Evolutionary conservation across 1,140 invertebrate species (phyloP).

Genomic region (Holotrichia oblita): DNA sequence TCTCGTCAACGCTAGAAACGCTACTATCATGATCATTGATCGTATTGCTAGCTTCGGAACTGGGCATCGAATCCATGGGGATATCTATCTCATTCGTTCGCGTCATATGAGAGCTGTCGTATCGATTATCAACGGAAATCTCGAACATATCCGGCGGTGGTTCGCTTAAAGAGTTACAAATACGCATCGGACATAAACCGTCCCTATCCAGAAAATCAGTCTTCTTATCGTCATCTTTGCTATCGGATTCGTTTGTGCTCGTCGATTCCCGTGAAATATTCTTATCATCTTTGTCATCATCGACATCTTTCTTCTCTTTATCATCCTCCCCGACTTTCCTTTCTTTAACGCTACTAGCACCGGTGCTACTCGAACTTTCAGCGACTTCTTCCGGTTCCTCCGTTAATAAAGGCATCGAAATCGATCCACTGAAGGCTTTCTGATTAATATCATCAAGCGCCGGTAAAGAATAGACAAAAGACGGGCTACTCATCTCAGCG

Average conservation of each 20-base stretch:
- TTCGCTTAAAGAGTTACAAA: constrained; percentile 60
- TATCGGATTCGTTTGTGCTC: constrained; percentile 4
- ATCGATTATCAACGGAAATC: constrained; percentile 46
- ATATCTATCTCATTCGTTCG: constrained; percentile 3
- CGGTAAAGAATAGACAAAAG: constrained; percentile 56
- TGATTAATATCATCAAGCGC: constrained; percentile 54
- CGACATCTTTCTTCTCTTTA: background rate
- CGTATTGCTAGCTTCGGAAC: background rate
- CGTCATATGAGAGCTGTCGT: background rate
- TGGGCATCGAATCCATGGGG: background rate
- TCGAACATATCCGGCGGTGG: constrained; percentile 61
- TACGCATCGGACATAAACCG: constrained; percentile 55
- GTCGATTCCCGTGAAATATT: background rate
- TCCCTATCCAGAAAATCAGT: constrained; percentile 36
- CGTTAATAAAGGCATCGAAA: constrained; percentile 49
- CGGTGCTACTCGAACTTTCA: constrained; percentile 11
- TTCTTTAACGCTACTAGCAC: background rate
- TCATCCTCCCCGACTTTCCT: constrained; percentile 14
- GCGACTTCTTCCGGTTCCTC: constrained; percentile 51
- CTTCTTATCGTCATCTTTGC: constrained; percentile 38
- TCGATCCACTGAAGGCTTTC: constrained; percentile 48
- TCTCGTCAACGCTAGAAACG: background rate
- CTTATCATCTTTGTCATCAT: background rate
- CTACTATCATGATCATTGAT: constrained; percentile 2
- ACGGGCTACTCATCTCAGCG: constrained; percentile 55